Evolutionary conservation across 2,113 vertebrate genomes (phyloP).

Genomic region (Salvator merianae): DNA sequence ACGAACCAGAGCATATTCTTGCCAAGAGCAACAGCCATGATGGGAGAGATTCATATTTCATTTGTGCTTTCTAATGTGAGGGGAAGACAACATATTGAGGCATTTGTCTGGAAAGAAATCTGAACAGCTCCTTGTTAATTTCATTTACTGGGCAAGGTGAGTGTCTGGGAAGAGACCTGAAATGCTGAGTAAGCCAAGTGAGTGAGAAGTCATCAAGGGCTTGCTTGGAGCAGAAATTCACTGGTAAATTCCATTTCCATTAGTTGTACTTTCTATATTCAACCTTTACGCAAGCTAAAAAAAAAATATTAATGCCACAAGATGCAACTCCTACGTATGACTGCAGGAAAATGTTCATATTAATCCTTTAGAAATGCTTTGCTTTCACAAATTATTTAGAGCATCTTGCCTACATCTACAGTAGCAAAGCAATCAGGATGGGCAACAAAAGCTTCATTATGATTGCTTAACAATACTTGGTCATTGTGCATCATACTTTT

Average conservation of each 20-base stretch:
- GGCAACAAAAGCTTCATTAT: too few relatives aligned
- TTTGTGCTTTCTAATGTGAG: background rate
- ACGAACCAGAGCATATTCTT: background rate
- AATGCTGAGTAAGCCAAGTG: background rate
- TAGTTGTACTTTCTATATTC: too few relatives aligned
- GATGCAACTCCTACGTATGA: too few relatives aligned
- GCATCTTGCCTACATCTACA: too few relatives aligned
- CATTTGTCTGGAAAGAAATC: background rate
- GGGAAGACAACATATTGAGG: background rate
- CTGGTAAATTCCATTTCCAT: too few relatives aligned
- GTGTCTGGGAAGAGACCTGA: background rate
- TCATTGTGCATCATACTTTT: background rate
- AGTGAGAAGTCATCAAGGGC: background rate
- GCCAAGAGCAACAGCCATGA: background rate
- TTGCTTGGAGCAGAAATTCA: too few relatives aligned
- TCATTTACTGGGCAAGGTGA: background rate
- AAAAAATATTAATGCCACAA: too few relatives aligned
- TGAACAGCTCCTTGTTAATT: background rate
- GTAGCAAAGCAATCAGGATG: too few relatives aligned
- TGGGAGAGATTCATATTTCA: background rate
- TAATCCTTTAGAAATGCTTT: too few relatives aligned
- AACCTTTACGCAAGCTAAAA: background rate
- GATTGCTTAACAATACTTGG: too few relatives aligned
- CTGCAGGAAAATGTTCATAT: too few relatives aligned
- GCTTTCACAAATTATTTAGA: too few relatives aligned